These are phyloP conservation scores for Nymphalis polychloros DNA, from an alignment of 2,888 invertebrate genomes.

Conservation along the genomic window DNA sequence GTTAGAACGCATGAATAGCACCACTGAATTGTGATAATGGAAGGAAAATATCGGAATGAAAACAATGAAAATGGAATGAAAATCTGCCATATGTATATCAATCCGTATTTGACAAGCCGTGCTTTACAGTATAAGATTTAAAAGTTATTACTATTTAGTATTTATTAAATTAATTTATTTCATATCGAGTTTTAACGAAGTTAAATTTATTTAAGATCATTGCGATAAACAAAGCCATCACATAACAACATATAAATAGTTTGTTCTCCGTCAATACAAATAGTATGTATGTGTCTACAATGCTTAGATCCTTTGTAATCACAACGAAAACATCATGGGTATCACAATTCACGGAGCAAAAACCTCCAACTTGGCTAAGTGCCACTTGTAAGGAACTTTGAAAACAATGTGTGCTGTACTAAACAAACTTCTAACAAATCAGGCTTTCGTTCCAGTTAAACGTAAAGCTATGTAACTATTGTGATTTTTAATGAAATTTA, in stretches of 20 bases:
- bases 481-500: not conserved
- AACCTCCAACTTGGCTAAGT: constrained; percentile 50
- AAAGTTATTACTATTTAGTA: too few species aligned
- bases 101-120: too few species aligned
- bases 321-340: constrained; percentile 16
- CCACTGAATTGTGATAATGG: too few species aligned
- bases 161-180: too few species aligned
- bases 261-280: not conserved
- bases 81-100: too few species aligned
- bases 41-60: too few species aligned
- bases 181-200: too few species aligned
- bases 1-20: too few species aligned
- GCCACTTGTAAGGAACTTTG: constrained; percentile 49
- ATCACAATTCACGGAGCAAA: constrained; percentile 42
- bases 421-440: constrained; percentile 39
- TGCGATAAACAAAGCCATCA: not conserved
- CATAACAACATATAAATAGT: not conserved
- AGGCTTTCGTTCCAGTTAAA: constrained; percentile 14
- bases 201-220: too few species aligned
- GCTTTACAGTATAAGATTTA: too few species aligned
- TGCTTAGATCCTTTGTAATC: constrained; percentile 5
- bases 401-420: constrained; percentile 50
- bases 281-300: not conserved
- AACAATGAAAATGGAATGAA: too few species aligned
- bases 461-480: not conserved